Conservation (phyloP, 64 coral and sea anemone genomes). For the Anthopleura sola region DNA sequence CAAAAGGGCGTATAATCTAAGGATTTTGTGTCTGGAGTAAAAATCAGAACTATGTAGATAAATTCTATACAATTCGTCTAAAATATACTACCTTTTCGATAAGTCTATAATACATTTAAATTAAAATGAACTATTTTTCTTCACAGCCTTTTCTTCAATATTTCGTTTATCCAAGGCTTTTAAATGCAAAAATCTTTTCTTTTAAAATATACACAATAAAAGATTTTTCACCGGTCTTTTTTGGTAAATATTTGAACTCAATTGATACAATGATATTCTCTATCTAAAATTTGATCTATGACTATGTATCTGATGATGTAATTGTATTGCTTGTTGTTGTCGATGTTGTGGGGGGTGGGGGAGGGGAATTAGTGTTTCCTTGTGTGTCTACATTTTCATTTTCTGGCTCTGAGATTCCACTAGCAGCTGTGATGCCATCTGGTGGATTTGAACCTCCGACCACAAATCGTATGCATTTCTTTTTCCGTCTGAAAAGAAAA, state of each 20-base stretch:
- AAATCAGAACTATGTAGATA: conserved; percentile 19
- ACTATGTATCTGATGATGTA: conserved; percentile 69
- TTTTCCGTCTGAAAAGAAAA: conserved; percentile 76
- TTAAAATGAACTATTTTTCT: conserved; percentile 10
- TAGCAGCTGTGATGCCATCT: conserved; percentile 47
- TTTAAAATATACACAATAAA: conserved; percentile 9
- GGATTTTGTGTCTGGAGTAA: conserved; percentile 8
- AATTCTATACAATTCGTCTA: conserved; percentile 11
- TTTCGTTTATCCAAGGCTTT: conserved; percentile 1
- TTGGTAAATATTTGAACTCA: conserved; percentile 19
- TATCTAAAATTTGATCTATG: conserved; percentile 7
- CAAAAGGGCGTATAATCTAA: conserved; percentile 6
- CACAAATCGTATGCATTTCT: conserved; percentile 96
- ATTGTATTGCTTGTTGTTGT: conserved; percentile 44
- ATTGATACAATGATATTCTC: conserved; percentile 12
- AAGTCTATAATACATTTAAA: conserved; percentile 25
- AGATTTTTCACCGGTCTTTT: not conserved
- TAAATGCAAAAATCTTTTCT: conserved; percentile 2
- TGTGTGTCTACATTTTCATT: conserved; percentile 73
- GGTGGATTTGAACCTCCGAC: conserved; percentile 51
- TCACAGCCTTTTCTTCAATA: not conserved
- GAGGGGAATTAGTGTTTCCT: not conserved
- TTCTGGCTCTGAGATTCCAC: conserved; percentile 42
- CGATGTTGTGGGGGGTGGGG: not conserved
- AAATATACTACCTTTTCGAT: conserved; percentile 15